phyloP scores from a whole-genome alignment of 2,888 invertebrate species.

The Didymodactylos carnosus region DNA sequence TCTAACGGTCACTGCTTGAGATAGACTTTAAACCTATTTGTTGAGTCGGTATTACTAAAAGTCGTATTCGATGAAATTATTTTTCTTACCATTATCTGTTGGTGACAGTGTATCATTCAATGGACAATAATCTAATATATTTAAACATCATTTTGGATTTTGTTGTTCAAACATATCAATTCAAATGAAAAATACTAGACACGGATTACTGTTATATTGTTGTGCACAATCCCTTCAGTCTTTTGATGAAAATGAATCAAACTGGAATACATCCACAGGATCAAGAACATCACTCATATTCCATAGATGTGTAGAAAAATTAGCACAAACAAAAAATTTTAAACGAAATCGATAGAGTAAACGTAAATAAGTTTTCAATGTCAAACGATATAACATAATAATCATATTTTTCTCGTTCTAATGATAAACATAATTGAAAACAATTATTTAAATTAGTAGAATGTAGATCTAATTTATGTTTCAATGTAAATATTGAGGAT shows the following conservation, averaged over 20 bases:
- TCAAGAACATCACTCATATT: not conserved
- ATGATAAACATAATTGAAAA: not conserved
- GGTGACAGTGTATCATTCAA: too few relatives aligned
- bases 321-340: not conserved
- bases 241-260: not conserved
- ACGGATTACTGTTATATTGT: not conserved
- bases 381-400: not conserved
- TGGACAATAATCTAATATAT: not conserved
- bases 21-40: too few relatives aligned
- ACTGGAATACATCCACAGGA: not conserved
- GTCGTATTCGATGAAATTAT: too few relatives aligned
- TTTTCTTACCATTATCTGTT: too few relatives aligned
- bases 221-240: not conserved
- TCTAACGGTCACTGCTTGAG: too few relatives aligned
- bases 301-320: not conserved
- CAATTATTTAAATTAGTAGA: not conserved
- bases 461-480: not conserved
- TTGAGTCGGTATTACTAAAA: too few relatives aligned
- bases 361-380: not conserved
- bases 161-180: not conserved
- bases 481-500: not conserved
- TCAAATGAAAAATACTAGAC: not conserved
- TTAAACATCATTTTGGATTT: not conserved
- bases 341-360: not conserved
- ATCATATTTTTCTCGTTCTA: not conserved